Base-by-base conservation (phyloP, 2,797 vertebrate species). In the Molossus alvarezi region DNA sequence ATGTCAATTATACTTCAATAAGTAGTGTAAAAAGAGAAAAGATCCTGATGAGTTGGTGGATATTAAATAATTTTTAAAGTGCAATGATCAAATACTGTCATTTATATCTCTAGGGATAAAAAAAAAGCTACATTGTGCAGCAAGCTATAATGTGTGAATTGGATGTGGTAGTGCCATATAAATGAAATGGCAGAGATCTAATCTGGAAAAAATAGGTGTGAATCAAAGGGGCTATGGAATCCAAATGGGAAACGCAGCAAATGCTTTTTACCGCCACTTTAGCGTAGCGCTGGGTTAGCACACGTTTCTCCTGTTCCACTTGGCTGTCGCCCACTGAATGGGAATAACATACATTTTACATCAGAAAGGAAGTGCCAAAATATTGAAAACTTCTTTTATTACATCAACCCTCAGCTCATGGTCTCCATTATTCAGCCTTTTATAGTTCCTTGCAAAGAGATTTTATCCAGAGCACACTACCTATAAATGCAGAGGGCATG, bases 321-420 rank as follows among this genome's bases (percentile, higher is more conserved):
- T 96, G 97, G 97, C 97, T 76, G 45, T 93, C 37, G 25, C 95
- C 94, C 87, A 83, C 92, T 97, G 96, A 97, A 98, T 98, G 98
- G 98, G 98, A 98, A 98, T 97, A 98, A 96, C 98, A 98, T 93
- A 90, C 95, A 96, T 25, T 98, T 97, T 97, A 95, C 90, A 96
- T 98, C 91, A 94, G 90, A 97, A 94, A 45, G 95, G 82, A 98
- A 98, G 96, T 98, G 98, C 97, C 98, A 98, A 96, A 98, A 98
- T 97, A 96, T 92, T 94, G 89, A 96, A 92, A 11, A 3, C 91
- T 96, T 97, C 96, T 97, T 97, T 97, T 97, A 0, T 97, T 97
- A 97, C 97, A 97, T 97, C 8, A 0, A 37, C 95, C 82, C 67
- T 91, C 97, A 92, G 58, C 92, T 97, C 92, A 97, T 93, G 77